Evolutionary conservation across 2,888 invertebrate species (phyloP).

Genomic region (Portevinia maculata): DNA sequence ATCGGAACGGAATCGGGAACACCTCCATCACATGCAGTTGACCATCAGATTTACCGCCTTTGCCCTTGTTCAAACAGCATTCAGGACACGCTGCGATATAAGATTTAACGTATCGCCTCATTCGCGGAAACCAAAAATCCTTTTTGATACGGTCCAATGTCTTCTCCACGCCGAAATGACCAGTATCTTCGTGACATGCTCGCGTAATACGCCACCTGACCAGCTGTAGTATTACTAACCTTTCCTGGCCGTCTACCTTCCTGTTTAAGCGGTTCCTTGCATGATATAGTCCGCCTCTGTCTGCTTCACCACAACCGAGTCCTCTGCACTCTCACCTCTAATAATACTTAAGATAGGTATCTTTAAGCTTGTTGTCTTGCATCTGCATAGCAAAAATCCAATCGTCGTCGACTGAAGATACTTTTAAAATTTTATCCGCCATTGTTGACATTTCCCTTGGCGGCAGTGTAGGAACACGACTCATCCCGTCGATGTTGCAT

Average conservation of each 20-base stretch:
- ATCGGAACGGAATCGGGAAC: slow-evolving; percentile 60
- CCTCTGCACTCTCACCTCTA: too few species aligned
- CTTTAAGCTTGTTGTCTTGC: slow-evolving; percentile 9
- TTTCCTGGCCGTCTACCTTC: slow-evolving; percentile 10
- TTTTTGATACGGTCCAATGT: slow-evolving; percentile 61
- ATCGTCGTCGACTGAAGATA: neutral
- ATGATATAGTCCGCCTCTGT: neutral
- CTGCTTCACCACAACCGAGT: neutral
- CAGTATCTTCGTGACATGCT: slow-evolving; percentile 31
- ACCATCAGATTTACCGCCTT: slow-evolving; percentile 62
- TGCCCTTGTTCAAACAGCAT: slow-evolving; percentile 66
- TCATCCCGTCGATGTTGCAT: slow-evolving; percentile 78
- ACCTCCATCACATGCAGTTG: slow-evolving; percentile 55
- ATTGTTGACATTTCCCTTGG: slow-evolving; percentile 33
- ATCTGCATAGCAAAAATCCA: slow-evolving; percentile 32
- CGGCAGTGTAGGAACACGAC: slow-evolving; percentile 63
- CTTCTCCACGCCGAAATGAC: slow-evolving; percentile 23
- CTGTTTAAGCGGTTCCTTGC: neutral
- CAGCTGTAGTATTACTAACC: slow-evolving; percentile 29
- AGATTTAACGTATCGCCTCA: slow-evolving; percentile 70
- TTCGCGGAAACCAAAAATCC: slow-evolving; percentile 73
- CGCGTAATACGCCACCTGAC: slow-evolving; percentile 27
- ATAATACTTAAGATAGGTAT: slow-evolving; percentile 17
- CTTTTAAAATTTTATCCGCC: slow-evolving; percentile 19
- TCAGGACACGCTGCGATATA: slow-evolving; percentile 72